Evolutionary conservation across 2,797 vertebrate species (phyloP).

Genomic region (Nannoperca obscura): DNA sequence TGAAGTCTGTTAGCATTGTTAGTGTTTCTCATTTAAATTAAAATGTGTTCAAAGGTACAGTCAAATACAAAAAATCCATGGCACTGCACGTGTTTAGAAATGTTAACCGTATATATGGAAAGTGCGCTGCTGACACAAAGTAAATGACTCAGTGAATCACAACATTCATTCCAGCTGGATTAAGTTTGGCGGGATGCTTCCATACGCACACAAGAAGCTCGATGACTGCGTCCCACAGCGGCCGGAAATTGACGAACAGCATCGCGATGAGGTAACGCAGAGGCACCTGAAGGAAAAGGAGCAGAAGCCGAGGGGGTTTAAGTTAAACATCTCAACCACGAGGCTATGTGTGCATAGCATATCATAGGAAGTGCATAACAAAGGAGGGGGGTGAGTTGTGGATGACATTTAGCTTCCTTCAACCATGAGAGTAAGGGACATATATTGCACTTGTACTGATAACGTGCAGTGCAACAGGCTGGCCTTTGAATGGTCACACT

Average conservation of each 20-base stretch:
- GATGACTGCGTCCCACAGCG: slow-evolving; percentile 94
- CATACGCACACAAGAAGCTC: slow-evolving; percentile 92
- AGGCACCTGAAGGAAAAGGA: slow-evolving; percentile 86
- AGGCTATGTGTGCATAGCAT: not conserved
- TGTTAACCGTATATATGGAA: not conserved
- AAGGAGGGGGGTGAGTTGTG: not conserved
- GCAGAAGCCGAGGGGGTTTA: not conserved
- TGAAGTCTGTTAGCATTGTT: not conserved
- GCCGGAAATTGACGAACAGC: slow-evolving; percentile 96
- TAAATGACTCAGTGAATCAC: not conserved
- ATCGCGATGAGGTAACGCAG: slow-evolving; percentile 95
- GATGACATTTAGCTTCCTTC: not conserved
- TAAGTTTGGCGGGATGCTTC: not conserved
- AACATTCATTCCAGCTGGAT: not conserved
- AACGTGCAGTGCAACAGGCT: not conserved
- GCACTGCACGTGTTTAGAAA: not conserved
- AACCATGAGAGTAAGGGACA: not conserved
- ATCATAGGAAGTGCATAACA: not conserved
- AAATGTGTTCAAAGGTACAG: not conserved
- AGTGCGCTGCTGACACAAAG: not conserved
- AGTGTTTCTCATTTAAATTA: not conserved
- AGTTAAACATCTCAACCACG: not conserved
- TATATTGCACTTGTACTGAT: not conserved
- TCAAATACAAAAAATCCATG: not conserved
- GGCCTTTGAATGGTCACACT: not conserved